A percentile compares a stretch with the other conserved stretches of the same genome.
Evolutionary conservation across 2,888 invertebrate genomes (phyloP).

Genomic region (Cyrtodaria siliqua): DNA sequence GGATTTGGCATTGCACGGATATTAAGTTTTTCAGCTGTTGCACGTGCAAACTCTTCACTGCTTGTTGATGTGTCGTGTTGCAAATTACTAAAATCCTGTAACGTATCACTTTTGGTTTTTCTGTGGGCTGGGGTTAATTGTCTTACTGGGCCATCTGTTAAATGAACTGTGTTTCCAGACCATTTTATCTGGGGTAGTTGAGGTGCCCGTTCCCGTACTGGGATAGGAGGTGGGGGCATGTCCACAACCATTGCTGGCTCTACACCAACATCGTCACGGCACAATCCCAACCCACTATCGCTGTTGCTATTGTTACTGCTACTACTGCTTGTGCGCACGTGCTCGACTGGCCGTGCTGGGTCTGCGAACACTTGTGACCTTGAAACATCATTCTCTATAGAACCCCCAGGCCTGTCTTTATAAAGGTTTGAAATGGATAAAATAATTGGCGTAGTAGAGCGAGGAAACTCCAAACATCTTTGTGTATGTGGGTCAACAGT

Average conservation of each 20-base stretch:
- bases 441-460: slow-evolving; percentile 90
- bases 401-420: slow-evolving; percentile 76
- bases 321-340: slow-evolving; percentile 89
- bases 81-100: slow-evolving; percentile 1
- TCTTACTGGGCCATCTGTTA: slow-evolving; percentile 63
- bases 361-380: slow-evolving; percentile 80
- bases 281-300: slow-evolving; percentile 93
- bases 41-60: slow-evolving; percentile 67
- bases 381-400: slow-evolving; percentile 78
- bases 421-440: slow-evolving; percentile 88
- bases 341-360: slow-evolving; percentile 66
- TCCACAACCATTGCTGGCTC: slow-evolving; percentile 68
- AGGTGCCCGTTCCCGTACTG: slow-evolving; percentile 40
- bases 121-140: slow-evolving; percentile 47
- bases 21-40: slow-evolving; percentile 87
- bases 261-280: slow-evolving; percentile 73
- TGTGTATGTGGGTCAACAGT: slow-evolving; percentile 87
- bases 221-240: slow-evolving; percentile 48
- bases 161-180: slow-evolving; percentile 62
- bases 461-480: slow-evolving; percentile 95
- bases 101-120: not conserved
- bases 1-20: slow-evolving; percentile 91
- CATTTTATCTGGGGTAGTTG: slow-evolving; percentile 57
- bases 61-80: slow-evolving; percentile 68
- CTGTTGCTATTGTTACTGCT: slow-evolving; percentile 94